Conservation (phyloP, 2,113 vertebrate genomes). For the Pseudopipra pipra region DNA sequence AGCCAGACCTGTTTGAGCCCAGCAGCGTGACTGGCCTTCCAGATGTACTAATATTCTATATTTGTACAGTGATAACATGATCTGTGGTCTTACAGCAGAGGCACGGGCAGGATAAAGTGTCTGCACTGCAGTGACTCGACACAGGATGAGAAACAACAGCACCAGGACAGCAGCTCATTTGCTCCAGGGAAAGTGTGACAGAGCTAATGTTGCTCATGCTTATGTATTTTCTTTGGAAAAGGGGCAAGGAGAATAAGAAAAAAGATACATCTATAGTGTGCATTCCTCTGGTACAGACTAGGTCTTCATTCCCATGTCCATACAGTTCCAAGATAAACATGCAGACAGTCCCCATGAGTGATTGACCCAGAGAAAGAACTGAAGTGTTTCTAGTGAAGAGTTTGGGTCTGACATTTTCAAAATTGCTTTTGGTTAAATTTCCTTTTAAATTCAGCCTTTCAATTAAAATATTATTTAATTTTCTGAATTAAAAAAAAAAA, state of each 20-base stretch:
- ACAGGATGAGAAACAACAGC: conserved; percentile 39
- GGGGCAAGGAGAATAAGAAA: not conserved
- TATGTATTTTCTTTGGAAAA: not conserved
- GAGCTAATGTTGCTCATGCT: not conserved
- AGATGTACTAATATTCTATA: conserved; percentile 78
- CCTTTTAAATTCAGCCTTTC: not conserved
- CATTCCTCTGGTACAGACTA: not conserved
- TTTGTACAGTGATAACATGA: conserved; percentile 81
- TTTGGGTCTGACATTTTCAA: not conserved
- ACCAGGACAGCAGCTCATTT: conserved; percentile 7
- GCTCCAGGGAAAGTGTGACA: not conserved
- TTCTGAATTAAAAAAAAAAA: not conserved
- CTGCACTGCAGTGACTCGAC: conserved; percentile 67
- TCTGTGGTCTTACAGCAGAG: conserved; percentile 52
- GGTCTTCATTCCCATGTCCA: accelerated
- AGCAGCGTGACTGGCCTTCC: conserved; percentile 59
- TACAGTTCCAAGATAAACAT: not conserved
- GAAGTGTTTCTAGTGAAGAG: accelerated
- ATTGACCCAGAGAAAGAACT: not conserved
- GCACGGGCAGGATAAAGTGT: conserved; percentile 68
- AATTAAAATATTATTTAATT: not conserved
- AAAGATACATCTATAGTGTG: not conserved
- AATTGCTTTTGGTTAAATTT: not conserved
- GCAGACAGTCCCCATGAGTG: not conserved
- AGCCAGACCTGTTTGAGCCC: conserved; percentile 36